phyloP scores from a whole-genome alignment of 2,888 invertebrate species.

The Mythimna vitellina region DNA sequence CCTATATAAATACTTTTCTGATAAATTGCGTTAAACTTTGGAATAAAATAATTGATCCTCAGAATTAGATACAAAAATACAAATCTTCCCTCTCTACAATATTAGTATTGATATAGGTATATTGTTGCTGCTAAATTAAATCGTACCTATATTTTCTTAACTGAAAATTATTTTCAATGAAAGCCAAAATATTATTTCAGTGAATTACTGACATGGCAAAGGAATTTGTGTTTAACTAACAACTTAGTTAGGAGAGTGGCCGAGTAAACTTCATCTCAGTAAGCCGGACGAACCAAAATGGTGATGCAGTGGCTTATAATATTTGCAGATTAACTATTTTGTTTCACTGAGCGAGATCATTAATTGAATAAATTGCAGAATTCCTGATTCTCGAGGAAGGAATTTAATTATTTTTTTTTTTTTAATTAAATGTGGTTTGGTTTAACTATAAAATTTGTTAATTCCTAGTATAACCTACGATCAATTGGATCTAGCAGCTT shows the following conservation, averaged over 20 bases:
- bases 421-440: neutral
- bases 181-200: slow-evolving; percentile 36
- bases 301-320: slow-evolving; percentile 56
- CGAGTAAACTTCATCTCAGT: slow-evolving; percentile 64
- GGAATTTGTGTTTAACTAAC: slow-evolving; percentile 57
- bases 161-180: neutral
- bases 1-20: neutral
- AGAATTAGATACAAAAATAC: too few species aligned
- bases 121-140: neutral
- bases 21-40: neutral
- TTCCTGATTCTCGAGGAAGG: neutral
- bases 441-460: neutral
- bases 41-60: neutral
- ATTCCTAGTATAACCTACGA: neutral
- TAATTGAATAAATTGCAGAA: slow-evolving; percentile 26
- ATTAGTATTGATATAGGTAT: too few species aligned
- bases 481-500: too few species aligned
- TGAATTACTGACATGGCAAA: slow-evolving; percentile 45
- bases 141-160: neutral
- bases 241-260: slow-evolving; percentile 47
- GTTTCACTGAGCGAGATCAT: slow-evolving; percentile 1
- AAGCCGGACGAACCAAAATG: slow-evolving; percentile 63
- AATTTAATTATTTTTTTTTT: too few species aligned
- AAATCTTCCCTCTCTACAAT: neutral
- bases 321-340: slow-evolving; percentile 44